Percentiles rank a stretch among this genome's conserved stretches.
Evolutionary conservation across 2,888 invertebrate species (phyloP).

Genomic region (Pandemis corylana): DNA sequence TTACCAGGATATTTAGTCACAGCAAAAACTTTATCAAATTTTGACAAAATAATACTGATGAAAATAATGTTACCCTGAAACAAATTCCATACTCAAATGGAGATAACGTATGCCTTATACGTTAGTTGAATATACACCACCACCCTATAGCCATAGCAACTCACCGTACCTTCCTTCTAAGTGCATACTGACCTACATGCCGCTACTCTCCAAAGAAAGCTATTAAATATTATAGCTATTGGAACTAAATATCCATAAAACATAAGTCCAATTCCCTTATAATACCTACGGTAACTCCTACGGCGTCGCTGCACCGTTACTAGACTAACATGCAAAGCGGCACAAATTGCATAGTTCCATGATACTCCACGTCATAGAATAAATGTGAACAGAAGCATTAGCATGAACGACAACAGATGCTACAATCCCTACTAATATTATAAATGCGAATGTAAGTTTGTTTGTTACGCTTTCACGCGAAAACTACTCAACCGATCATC

Average conservation of each 20-base stretch:
- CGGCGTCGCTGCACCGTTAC: conserved; percentile 62
- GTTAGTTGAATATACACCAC: not conserved
- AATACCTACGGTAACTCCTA: conserved; percentile 57
- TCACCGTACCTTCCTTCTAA: conserved; percentile 24
- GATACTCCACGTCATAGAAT: conserved; percentile 34
- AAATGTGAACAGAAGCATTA: conserved; percentile 1
- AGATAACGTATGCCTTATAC: not conserved
- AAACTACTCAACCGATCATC: no score
- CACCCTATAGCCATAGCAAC: conserved; percentile 5
- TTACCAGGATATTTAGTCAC: no score
- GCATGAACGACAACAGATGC: not conserved
- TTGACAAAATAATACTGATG: no score
- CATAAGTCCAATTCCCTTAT: conserved; percentile 60
- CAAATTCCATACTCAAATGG: not conserved
- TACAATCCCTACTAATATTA: no score
- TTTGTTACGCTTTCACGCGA: no score
- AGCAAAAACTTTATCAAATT: no score
- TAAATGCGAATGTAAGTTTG: no score
- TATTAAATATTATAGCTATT: conserved; percentile 41
- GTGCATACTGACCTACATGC: conserved; percentile 30
- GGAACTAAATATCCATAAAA: conserved; percentile 55
- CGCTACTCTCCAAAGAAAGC: conserved; percentile 25
- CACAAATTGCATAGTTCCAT: conserved; percentile 55
- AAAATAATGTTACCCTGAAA: no score
- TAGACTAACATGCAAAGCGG: conserved; percentile 60